Evolutionary conservation across 2,888 invertebrate genomes (phyloP).

Genomic region (Unio delphinus): DNA sequence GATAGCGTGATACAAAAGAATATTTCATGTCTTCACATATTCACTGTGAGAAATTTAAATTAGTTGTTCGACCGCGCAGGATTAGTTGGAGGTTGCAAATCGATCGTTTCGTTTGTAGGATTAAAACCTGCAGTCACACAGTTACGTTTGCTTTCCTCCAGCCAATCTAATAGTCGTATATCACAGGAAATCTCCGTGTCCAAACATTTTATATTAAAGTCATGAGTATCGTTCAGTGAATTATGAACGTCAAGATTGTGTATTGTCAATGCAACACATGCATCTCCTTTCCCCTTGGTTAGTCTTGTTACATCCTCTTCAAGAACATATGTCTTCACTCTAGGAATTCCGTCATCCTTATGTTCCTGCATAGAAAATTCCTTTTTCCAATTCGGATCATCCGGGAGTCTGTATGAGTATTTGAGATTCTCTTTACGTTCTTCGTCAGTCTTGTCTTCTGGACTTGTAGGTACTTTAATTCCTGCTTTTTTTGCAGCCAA

Average conservation of each 20-base stretch:
- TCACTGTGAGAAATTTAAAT: no score
- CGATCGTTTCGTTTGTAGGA: no score
- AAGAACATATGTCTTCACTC: slow-evolving; percentile 46
- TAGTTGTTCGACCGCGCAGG: no score
- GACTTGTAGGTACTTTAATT: slow-evolving; percentile 12
- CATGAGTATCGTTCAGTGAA: slow-evolving; percentile 33
- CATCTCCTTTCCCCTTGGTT: slow-evolving; percentile 27
- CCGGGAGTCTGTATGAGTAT: slow-evolving; percentile 39
- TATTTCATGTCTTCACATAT: no score
- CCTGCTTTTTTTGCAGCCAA: slow-evolving; percentile 29
- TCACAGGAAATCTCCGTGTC: slow-evolving; percentile 37
- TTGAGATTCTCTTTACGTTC: slow-evolving; percentile 32
- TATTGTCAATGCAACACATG: slow-evolving; percentile 31
- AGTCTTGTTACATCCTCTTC: slow-evolving; percentile 25
- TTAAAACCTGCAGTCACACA: no score
- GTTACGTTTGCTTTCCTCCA: slow-evolving; percentile 23
- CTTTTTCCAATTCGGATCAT: slow-evolving; percentile 39
- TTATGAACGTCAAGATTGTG: slow-evolving; percentile 49
- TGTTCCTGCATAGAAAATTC: slow-evolving; percentile 41
- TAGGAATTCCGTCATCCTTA: slow-evolving; percentile 43
- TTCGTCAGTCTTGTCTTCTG: slow-evolving; percentile 12
- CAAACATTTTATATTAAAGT: slow-evolving; percentile 31
- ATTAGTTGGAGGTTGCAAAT: no score
- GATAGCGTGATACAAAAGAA: no score
- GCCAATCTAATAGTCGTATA: slow-evolving; percentile 38